Evolutionary conservation across 1,140 invertebrate species (phyloP).

Genomic region (Lordiphosa collinella): DNA sequence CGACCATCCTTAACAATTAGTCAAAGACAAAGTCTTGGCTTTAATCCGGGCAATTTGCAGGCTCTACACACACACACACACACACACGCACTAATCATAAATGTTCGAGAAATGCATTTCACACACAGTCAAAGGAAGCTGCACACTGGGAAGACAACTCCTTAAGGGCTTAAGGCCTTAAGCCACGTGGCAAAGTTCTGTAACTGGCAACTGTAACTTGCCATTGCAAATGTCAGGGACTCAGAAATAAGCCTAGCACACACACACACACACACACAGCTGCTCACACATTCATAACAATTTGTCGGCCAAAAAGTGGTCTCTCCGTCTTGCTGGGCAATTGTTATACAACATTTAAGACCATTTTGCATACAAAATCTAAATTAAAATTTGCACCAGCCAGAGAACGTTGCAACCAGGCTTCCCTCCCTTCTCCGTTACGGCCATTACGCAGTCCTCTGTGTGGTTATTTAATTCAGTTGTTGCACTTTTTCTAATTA

Average conservation of each 20-base stretch:
- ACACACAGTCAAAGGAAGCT: slow-evolving; percentile 4
- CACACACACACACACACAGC: slow-evolving; percentile 1
- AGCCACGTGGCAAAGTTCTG: slow-evolving; percentile 49
- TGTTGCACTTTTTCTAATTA: slow-evolving; percentile 61
- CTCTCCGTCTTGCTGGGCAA: slow-evolving; percentile 14
- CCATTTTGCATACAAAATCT: slow-evolving; percentile 67
- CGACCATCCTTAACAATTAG: slow-evolving; percentile 42
- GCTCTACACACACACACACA: slow-evolving; percentile 1
- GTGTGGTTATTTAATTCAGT: slow-evolving; percentile 22
- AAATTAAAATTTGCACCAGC: slow-evolving; percentile 60
- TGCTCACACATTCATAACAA: slow-evolving; percentile 51
- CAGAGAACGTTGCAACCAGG: neutral
- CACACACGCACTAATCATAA: slow-evolving; percentile 45
- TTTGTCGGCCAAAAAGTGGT: slow-evolving; percentile 41
- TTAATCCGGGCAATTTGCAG: slow-evolving; percentile 34
- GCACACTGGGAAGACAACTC: neutral
- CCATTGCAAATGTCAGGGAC: slow-evolving; percentile 54
- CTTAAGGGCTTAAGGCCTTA: slow-evolving; percentile 55
- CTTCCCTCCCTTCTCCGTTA: neutral
- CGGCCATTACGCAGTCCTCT: neutral
- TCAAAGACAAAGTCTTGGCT: slow-evolving; percentile 18
- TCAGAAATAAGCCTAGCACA: slow-evolving; percentile 8
- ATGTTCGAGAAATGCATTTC: slow-evolving; percentile 33
- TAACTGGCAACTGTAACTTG: slow-evolving; percentile 54
- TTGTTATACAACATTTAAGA: slow-evolving; percentile 66